phyloP scores from a whole-genome alignment of 2,888 invertebrate genomes.

The Pandemis heparana region DNA sequence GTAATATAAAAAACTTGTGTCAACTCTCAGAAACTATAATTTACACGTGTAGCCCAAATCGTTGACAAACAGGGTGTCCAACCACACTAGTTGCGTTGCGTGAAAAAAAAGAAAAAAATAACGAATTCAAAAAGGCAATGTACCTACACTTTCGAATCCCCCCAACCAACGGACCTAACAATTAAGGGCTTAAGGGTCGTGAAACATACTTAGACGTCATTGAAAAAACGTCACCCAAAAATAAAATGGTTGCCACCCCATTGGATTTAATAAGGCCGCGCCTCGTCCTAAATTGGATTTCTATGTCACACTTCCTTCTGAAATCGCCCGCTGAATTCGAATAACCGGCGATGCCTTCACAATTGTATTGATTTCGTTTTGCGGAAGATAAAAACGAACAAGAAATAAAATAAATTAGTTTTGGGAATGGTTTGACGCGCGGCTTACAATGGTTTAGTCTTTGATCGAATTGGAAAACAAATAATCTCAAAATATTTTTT shows the following conservation, averaged over 20 bases:
- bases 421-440: too few species aligned
- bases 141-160: background rate
- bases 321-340: conserved; percentile 39
- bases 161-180: conserved; percentile 1
- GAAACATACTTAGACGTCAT: conserved; percentile 33
- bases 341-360: conserved; percentile 25
- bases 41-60: too few species aligned
- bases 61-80: too few species aligned
- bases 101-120: too few species aligned
- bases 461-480: too few species aligned
- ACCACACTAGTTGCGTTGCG: too few species aligned
- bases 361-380: conserved; percentile 32
- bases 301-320: conserved; percentile 40
- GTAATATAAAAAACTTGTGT: too few species aligned
- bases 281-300: conserved; percentile 40
- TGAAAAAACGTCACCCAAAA: conserved; percentile 33
- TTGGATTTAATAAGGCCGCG: conserved; percentile 33
- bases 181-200: conserved; percentile 22
- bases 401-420: background rate
- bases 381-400: background rate
- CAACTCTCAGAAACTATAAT: too few species aligned
- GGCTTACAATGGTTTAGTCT: too few species aligned
- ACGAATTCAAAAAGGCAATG: too few species aligned
- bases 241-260: conserved; percentile 22
- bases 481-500: too few species aligned